Conservation (phyloP, 2,797 vertebrate species). For the Gorsachius magnificus region DNA sequence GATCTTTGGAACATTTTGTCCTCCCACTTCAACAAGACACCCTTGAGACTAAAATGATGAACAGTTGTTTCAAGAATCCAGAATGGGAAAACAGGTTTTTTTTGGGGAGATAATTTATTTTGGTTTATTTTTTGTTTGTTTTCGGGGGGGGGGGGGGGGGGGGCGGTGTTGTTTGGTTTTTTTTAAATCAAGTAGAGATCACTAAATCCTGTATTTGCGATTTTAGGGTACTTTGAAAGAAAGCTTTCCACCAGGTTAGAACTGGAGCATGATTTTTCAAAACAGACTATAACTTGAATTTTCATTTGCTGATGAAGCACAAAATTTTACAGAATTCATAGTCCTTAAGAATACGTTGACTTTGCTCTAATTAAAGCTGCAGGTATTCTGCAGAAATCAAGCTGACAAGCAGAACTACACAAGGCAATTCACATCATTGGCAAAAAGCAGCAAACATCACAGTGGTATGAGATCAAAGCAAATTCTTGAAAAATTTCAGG, state of each 20-base stretch:
- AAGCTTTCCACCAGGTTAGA: neutral
- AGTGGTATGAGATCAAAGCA: neutral
- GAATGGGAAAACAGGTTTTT: rapidly evolving
- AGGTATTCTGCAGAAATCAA: neutral
- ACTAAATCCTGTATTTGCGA: neutral
- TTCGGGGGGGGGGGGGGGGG: neutral
- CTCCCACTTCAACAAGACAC: neutral
- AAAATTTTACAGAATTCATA: neutral
- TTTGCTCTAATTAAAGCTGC: neutral
- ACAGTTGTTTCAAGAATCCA: neutral
- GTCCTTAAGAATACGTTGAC: neutral
- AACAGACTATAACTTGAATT: neutral
- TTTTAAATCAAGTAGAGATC: neutral
- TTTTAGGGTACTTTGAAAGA: neutral
- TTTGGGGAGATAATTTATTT: neutral
- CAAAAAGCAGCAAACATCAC: neutral
- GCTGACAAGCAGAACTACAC: neutral
- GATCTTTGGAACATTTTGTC: neutral
- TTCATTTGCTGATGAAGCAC: neutral
- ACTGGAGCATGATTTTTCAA: neutral
- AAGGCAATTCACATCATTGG: neutral
- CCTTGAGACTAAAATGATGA: neutral
- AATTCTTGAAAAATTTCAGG: neutral
- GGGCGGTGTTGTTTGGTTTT: neutral
- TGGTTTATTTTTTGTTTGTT: no score